Evolutionary conservation across 2,888 invertebrate species (phyloP).

Genomic region (Oscheius sp.): DNA sequence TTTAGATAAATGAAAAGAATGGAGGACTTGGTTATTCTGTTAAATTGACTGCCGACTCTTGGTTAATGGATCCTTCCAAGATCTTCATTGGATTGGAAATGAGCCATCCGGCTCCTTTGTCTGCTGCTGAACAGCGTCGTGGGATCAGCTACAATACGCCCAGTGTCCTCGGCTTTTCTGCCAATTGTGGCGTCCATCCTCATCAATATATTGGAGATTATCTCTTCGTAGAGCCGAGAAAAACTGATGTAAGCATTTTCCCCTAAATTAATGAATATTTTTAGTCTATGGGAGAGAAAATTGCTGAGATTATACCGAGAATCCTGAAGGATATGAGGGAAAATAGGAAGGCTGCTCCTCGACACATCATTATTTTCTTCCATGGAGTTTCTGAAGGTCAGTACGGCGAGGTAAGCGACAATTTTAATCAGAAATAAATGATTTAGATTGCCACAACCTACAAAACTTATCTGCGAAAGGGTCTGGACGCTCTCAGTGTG

Average conservation of each 20-base stretch:
- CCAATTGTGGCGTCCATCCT: slow-evolving; percentile 40
- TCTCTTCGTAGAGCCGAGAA: slow-evolving; percentile 38
- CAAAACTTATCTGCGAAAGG: slow-evolving; percentile 10
- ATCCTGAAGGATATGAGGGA: background rate
- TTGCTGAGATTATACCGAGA: slow-evolving; percentile 18
- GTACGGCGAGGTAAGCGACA: background rate
- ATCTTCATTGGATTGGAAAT: slow-evolving; percentile 31
- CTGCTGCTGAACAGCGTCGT: slow-evolving; percentile 2
- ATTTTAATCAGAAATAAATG: background rate
- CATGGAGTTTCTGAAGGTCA: slow-evolving; percentile 45
- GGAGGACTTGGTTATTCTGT: slow-evolving; percentile 22
- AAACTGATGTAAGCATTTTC: slow-evolving; percentile 21
- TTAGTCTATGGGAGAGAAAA: slow-evolving; percentile 30
- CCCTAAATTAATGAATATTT: background rate
- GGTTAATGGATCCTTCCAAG: background rate
- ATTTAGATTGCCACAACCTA: slow-evolving; percentile 32
- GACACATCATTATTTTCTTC: slow-evolving; percentile 39
- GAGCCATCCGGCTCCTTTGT: slow-evolving; percentile 13
- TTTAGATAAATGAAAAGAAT: slow-evolving; percentile 27
- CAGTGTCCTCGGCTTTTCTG: slow-evolving; percentile 44
- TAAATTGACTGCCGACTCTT: background rate
- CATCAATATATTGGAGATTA: slow-evolving; percentile 50
- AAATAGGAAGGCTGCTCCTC: background rate
- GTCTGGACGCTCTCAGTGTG: background rate
- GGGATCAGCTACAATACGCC: slow-evolving; percentile 19